A percentile compares a stretch with the other conserved stretches of the same genome.
phyloP scores from a whole-genome alignment of 2,888 invertebrate genomes.

The Noctua fimbriata region DNA sequence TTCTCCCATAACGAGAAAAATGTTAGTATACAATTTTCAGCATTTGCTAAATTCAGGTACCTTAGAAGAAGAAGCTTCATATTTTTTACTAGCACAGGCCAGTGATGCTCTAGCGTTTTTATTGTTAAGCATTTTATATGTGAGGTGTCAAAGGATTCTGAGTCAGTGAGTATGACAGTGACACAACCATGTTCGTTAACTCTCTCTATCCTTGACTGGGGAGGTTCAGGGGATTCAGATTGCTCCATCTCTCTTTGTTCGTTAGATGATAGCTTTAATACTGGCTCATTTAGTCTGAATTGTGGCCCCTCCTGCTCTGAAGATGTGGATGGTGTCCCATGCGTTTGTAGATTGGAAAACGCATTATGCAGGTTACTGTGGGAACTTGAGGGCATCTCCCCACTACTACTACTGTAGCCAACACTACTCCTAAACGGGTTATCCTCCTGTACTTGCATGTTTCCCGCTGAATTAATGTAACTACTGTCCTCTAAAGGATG shows the following conservation, averaged over 20 bases:
- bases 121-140: slow-evolving; percentile 96
- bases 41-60: slow-evolving; percentile 90
- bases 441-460: slow-evolving; percentile 83
- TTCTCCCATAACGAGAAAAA: slow-evolving; percentile 97
- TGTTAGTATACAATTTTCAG: slow-evolving; percentile 94
- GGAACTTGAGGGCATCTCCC: slow-evolving; percentile 78
- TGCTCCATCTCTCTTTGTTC: slow-evolving; percentile 77
- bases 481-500: slow-evolving; percentile 94
- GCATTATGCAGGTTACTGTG: slow-evolving; percentile 84
- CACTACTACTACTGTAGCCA: slow-evolving; percentile 76
- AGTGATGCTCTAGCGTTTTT: slow-evolving; percentile 95
- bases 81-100: slow-evolving; percentile 94
- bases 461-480: slow-evolving; percentile 82
- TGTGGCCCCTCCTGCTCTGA: slow-evolving; percentile 73
- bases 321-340: slow-evolving; percentile 82
- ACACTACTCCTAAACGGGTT: slow-evolving; percentile 85
- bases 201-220: slow-evolving; percentile 83
- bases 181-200: slow-evolving; percentile 89
- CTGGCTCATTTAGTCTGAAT: slow-evolving; percentile 85
- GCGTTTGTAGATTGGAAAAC: slow-evolving; percentile 87
- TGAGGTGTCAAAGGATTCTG: slow-evolving; percentile 96
- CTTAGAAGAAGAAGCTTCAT: slow-evolving; percentile 91
- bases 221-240: slow-evolving; percentile 79
- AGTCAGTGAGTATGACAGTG: slow-evolving; percentile 92
- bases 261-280: slow-evolving; percentile 81